Evolutionary conservation across 2,113 vertebrate genomes (phyloP), one percentile per base, ranked within the genome.

Genomic region (Onychostruthus taczanowskii): DNA sequence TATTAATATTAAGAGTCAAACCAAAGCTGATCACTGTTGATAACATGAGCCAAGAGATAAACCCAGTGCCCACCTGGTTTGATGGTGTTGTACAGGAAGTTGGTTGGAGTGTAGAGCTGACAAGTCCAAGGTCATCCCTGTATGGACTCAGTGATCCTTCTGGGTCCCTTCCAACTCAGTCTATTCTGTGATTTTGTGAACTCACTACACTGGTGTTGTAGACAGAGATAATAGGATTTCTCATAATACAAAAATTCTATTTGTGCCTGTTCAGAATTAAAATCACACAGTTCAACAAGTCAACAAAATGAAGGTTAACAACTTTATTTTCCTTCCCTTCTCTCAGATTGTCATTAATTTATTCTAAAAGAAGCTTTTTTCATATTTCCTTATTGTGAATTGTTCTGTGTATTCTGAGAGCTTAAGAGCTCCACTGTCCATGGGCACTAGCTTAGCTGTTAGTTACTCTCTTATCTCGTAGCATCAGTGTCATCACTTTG

Each of bases 21-120:
- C 7, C 2, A 7, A 55, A 93, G 44, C 31, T 22, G 7, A 39
- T 67, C 17, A 13, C 23, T 53, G 53, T 0, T 0, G 0, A 30
- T 53, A 72, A 6, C 16, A 6, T 41, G 31, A 43, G 11, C 37
- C 15, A 22, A 44, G 64, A 61, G 53, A 50, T 31, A 79, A 68
- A 43, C 14, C 12, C 33, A 47, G 11, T 77, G 41, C 43, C 41
- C 6, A 35, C 18, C 16, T 18, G 10, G 19, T 62, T 84, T 72
- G 59, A 73, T 50, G 68, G 27, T 37, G 3, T 35, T 50, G 21
- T 61, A 49, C 24, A 52, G 76, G 44, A 72, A 22, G 0, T 3
- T 53, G 23, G 24, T 35, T 49, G 31, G 30, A 41, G 49, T 6
- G 17, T 35, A 21, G 17, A 31, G 58, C 30, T 80, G 50, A 15